Conservation (phyloP, 2,113 vertebrate genomes). For the Apaloderma vittatum region DNA sequence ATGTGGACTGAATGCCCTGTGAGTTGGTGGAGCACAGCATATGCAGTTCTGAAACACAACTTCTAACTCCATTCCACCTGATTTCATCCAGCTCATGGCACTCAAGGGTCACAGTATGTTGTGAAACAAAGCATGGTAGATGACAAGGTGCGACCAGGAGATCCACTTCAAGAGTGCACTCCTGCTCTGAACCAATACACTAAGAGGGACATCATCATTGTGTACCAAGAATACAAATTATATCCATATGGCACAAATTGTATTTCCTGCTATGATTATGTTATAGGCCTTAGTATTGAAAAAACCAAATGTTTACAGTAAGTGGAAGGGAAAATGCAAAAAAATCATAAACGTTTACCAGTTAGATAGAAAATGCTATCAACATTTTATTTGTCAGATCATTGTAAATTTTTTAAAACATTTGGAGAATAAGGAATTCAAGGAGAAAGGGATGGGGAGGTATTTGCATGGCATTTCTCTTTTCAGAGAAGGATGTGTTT, state of each 20-base stretch:
- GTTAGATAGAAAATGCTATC: not conserved
- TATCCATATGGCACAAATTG: not conserved
- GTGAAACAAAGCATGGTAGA: not conserved
- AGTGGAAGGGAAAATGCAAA: not conserved
- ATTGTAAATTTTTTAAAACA: not conserved
- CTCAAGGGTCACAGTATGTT: not conserved
- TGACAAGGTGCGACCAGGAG: not conserved
- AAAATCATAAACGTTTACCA: not conserved
- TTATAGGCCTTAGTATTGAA: not conserved
- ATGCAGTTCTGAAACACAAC: not conserved
- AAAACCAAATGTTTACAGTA: not conserved
- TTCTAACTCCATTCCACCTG: not conserved
- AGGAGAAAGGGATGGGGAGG: not conserved
- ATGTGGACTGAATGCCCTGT: not conserved
- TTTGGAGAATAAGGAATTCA: not conserved
- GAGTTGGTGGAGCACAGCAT: not conserved
- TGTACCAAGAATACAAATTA: not conserved
- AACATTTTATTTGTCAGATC: not conserved
- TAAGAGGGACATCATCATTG: not conserved
- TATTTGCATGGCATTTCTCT: not conserved
- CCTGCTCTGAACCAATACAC: not conserved
- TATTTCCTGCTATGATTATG: not conserved
- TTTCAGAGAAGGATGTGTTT: not conserved
- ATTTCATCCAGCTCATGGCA: not conserved
- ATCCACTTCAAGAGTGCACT: not conserved